phyloP scores from a whole-genome alignment of 2,797 vertebrate species.

The Pipistrellus pipistrellus region DNA sequence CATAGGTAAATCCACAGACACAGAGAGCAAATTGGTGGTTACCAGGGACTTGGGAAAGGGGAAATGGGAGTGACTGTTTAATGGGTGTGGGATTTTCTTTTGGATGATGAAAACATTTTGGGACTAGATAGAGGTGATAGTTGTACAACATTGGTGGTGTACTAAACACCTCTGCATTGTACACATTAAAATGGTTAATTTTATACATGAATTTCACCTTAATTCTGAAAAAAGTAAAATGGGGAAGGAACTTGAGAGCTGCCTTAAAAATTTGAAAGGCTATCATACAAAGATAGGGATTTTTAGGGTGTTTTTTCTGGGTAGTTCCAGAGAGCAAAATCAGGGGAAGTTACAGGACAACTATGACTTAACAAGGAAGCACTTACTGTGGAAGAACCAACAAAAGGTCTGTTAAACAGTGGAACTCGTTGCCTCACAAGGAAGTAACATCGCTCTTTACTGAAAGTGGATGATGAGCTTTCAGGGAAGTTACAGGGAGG shows the following conservation, averaged over 20 bases:
- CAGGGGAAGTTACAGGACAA: slow-evolving; percentile 53
- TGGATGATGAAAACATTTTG: slow-evolving; percentile 61
- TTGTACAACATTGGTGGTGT: slow-evolving; percentile 18
- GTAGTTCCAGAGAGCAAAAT: slow-evolving; percentile 38
- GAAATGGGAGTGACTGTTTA: slow-evolving; percentile 14
- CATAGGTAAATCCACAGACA: neutral
- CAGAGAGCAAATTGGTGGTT: slow-evolving; percentile 52
- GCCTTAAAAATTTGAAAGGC: slow-evolving; percentile 54
- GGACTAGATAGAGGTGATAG: neutral
- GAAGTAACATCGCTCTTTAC: slow-evolving; percentile 38
- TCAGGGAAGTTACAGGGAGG: slow-evolving; percentile 43
- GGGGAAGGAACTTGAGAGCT: slow-evolving; percentile 59
- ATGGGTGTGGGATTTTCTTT: slow-evolving; percentile 25
- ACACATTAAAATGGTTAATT: slow-evolving; percentile 20
- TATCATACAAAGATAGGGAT: neutral
- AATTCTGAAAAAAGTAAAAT: slow-evolving; percentile 19
- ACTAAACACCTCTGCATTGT: neutral
- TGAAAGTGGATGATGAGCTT: slow-evolving; percentile 18
- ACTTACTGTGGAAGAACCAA: slow-evolving; percentile 50
- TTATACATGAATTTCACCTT: slow-evolving; percentile 47
- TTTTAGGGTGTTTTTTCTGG: neutral
- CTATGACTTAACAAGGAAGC: slow-evolving; percentile 59
- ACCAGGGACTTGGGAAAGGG: neutral
- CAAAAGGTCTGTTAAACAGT: slow-evolving; percentile 53
- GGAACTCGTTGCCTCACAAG: slow-evolving; percentile 38